Conservation (phyloP, 2,113 vertebrate genomes). For the Semnornis frantzii region DNA sequence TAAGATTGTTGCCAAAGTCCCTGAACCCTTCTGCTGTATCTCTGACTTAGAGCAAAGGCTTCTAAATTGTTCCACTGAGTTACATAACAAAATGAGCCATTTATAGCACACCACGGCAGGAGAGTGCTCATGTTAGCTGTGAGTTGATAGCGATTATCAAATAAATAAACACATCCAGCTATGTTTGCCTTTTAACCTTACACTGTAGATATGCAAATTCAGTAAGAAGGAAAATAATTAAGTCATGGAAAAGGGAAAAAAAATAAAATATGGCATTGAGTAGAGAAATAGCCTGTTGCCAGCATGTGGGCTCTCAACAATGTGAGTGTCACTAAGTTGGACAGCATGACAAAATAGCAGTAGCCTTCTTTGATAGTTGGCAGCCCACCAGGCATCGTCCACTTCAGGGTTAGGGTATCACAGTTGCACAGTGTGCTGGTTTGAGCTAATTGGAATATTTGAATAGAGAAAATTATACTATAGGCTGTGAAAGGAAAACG, state of each 20-base stretch:
- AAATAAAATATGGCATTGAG: not conserved
- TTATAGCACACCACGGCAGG: not conserved
- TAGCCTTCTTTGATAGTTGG: not conserved
- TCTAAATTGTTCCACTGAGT: not conserved
- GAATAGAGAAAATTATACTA: no score
- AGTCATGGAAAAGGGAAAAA: not conserved
- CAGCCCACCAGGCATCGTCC: not conserved
- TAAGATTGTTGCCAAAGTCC: not conserved
- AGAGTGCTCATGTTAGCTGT: not conserved
- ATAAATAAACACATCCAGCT: not conserved
- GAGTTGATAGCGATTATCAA: not conserved
- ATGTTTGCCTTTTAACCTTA: not conserved
- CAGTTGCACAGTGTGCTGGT: not conserved
- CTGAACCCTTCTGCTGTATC: not conserved
- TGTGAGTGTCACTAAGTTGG: not conserved
- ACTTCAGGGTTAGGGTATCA: not conserved
- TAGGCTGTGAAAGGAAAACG: no score
- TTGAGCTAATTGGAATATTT: no score
- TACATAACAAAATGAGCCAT: not conserved
- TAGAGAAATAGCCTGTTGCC: not conserved
- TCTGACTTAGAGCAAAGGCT: not conserved
- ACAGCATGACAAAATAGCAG: not conserved
- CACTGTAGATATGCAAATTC: not conserved
- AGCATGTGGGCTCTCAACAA: fast-evolving
- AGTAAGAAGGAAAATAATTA: not conserved